Evolutionary conservation across 2,888 invertebrate species (phyloP), one percentile per base, ranked within the genome.

Genomic region (Sminthurinus aureus): DNA sequence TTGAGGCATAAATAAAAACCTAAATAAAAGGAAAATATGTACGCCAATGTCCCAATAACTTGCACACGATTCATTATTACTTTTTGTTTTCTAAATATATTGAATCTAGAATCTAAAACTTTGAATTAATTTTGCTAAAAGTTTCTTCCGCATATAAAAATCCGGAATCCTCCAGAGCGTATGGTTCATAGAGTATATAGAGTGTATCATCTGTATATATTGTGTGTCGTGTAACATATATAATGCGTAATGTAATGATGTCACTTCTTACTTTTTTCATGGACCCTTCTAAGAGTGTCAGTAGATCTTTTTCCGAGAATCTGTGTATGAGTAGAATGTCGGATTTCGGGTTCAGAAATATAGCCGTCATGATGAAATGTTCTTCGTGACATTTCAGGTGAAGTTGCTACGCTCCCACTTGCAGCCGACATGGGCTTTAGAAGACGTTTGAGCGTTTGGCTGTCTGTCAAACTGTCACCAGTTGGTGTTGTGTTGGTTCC

Each of bases 391-490:
- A 96, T 96, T 92, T 96, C 96, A 20, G 96, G 96, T 83, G 96
- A 96, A 78, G 96, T 96, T 80, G 95, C 96, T 38, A 89, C 88
- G 81, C 89, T 89, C 64, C 90, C 89, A 67, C 89, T 88, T 38
- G 38, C 88, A 38, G 89, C 88, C 51, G 89, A 87, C 71, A 71
- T 71, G 12, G 71, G 71, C 71, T 71, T 71, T 71, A 71, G 24
- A 3, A 98, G 97, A 87, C 96, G 93, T 91, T 98, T 97, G 89
- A 98, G 92, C 12, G 97, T 97, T 90, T 94, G 95, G 89, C 95
- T 95, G 91, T 96, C 96, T 91, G 94, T 89, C 84, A 88, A 84
- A 50, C 87, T 86, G 84, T 88, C 88, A 69, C 88, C 88, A n/a
- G 88, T 88, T 75, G 88, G 88, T 22, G 88, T 88, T 66, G 88